Conservation (phyloP, 2,113 vertebrate genomes). For the Macheiramphus alcinus region DNA sequence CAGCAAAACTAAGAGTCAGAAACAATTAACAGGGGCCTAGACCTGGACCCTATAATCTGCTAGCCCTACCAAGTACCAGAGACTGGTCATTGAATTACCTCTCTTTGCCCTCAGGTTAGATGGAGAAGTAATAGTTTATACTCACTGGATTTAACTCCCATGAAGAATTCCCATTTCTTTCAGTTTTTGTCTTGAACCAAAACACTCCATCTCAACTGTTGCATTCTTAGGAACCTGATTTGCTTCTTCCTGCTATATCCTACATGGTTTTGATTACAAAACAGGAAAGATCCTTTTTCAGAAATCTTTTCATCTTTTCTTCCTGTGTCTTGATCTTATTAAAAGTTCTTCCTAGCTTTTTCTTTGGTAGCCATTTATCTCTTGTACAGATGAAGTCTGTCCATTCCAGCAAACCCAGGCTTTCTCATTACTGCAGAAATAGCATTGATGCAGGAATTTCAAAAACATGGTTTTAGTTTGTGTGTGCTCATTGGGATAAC, state of each 20-base stretch:
- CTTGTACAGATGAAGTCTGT: neutral
- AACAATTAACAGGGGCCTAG: neutral
- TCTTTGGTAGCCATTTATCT: neutral
- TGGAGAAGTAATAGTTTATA: neutral
- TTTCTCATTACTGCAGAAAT: neutral
- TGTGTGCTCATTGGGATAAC: neutral
- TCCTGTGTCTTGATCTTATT: neutral
- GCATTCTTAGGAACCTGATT: neutral
- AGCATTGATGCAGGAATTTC: neutral
- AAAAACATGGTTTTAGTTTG: neutral
- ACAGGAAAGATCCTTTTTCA: neutral
- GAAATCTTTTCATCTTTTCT: neutral
- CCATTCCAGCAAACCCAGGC: neutral
- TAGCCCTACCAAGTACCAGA: neutral
- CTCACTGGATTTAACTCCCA: neutral
- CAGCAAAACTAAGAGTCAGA: neutral
- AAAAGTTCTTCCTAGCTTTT: neutral
- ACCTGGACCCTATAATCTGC: neutral
- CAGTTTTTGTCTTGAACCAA: neutral
- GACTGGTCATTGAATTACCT: neutral
- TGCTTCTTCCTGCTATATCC: neutral
- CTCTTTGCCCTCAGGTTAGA: neutral
- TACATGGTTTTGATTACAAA: neutral
- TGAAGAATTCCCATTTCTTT: neutral
- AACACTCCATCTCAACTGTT: neutral